Evolutionary conservation across 2,797 vertebrate genomes (phyloP).

Genomic region (Chelmon rostratus): DNA sequence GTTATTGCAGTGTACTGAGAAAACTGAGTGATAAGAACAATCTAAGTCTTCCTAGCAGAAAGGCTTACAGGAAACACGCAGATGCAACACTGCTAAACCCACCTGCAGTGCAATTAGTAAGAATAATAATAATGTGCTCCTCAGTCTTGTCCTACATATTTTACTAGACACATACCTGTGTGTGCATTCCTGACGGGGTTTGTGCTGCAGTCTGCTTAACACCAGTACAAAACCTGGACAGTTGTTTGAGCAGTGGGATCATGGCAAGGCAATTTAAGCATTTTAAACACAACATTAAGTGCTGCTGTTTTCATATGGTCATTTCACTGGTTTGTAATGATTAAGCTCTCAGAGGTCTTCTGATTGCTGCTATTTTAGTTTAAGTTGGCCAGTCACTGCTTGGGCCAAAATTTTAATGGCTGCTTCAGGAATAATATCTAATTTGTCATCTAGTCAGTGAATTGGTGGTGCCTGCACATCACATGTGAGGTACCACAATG

Average conservation of each 20-base stretch:
- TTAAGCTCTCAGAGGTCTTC: not conserved
- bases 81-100: not conserved
- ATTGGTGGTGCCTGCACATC: not conserved
- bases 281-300: not conserved
- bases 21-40: not conserved
- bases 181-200: not conserved
- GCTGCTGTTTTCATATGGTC: not conserved
- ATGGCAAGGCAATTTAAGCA: not conserved
- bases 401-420: not conserved
- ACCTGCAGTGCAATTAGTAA: not conserved
- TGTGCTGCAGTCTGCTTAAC: not conserved
- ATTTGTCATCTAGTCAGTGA: not conserved
- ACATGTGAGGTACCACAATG: not conserved
- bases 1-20: not conserved
- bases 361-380: not conserved
- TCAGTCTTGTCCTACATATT: not conserved
- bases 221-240: not conserved
- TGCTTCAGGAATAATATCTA: not conserved
- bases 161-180: not conserved
- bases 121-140: too few relatives aligned
- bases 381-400: too few relatives aligned
- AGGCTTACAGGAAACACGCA: not conserved
- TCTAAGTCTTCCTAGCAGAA: not conserved
- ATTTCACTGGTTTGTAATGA: not conserved
- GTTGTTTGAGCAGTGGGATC: not conserved